phyloP scores from a whole-genome alignment of 1,140 invertebrate species.

The Phortica variegata region DNA sequence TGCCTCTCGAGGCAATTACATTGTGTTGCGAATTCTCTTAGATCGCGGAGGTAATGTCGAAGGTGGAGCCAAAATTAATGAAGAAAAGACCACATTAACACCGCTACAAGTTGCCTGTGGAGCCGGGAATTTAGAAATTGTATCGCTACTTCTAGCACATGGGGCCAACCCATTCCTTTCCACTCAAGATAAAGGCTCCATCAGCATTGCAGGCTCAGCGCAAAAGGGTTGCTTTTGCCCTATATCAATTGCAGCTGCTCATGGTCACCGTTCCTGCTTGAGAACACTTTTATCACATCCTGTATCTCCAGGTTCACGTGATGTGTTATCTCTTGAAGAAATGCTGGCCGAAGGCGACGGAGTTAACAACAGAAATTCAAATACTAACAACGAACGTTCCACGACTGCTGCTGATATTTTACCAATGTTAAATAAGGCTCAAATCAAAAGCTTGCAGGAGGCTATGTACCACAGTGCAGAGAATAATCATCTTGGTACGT shows the following conservation, averaged over 20 bases:
- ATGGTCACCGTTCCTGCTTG: constrained; percentile 76
- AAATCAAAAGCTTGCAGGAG: constrained; percentile 82
- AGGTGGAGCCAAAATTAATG: constrained; percentile 76
- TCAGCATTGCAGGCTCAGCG: constrained; percentile 81
- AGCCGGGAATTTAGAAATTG: constrained; percentile 77
- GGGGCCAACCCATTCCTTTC: constrained; percentile 85
- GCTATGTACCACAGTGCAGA: constrained; percentile 91
- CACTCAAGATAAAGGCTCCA: constrained; percentile 76
- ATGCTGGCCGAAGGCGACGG: constrained; percentile 81
- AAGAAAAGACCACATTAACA: constrained; percentile 83
- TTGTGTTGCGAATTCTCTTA: constrained; percentile 64
- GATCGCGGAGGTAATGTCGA: constrained; percentile 82
- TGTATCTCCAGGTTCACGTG: constrained; percentile 65
- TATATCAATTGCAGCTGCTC: constrained; percentile 82
- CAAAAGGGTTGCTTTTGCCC: constrained; percentile 82
- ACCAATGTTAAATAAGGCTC: constrained; percentile 72
- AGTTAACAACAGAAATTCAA: constrained; percentile 17
- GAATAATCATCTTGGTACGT: constrained; percentile 79
- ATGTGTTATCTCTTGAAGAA: constrained; percentile 84
- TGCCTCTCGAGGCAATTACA: constrained; percentile 62
- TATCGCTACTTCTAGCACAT: constrained; percentile 74
- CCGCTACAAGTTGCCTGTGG: constrained; percentile 83
- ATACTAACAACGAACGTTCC: background rate
- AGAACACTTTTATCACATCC: constrained; percentile 79
- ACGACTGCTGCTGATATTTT: constrained; percentile 36